Conservation (phyloP, 1,140 invertebrate species). For the Bemisia tabaci region DNA sequence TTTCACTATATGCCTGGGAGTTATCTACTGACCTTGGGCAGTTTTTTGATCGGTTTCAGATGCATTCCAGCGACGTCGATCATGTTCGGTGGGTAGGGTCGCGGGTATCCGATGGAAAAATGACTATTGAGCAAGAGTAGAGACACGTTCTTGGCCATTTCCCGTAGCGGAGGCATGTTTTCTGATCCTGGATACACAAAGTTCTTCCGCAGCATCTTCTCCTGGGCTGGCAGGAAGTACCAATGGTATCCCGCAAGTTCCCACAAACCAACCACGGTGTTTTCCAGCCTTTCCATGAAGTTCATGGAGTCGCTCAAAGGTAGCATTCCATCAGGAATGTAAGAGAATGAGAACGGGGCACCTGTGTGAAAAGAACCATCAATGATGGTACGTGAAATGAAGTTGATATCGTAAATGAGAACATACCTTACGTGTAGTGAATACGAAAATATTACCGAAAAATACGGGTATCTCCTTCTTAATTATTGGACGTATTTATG, state of each 20-base stretch:
- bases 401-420: too few relatives aligned
- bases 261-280: neutral
- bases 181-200: conserved; percentile 6
- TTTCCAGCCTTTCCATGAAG: conserved; percentile 1
- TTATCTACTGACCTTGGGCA: conserved; percentile 1
- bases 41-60: conserved; percentile 20
- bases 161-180: conserved; percentile 1
- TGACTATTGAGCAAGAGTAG: conserved; percentile 42
- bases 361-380: neutral
- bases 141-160: conserved; percentile 25
- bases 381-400: too few relatives aligned
- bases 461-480: too few relatives aligned
- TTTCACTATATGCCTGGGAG: too few relatives aligned
- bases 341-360: neutral
- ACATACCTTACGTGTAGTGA: too few relatives aligned
- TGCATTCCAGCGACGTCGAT: conserved; percentile 45
- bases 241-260: neutral
- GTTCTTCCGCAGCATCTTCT: neutral
- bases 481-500: too few relatives aligned
- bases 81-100: conserved; percentile 33
- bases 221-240: neutral
- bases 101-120: conserved; percentile 34
- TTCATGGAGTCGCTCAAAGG: conserved; percentile 1
- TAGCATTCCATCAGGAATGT: conserved; percentile 3
- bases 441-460: too few relatives aligned